Base-by-base conservation (phyloP, 2,888 invertebrate genomes). In the Limnephilus auricula region DNA sequence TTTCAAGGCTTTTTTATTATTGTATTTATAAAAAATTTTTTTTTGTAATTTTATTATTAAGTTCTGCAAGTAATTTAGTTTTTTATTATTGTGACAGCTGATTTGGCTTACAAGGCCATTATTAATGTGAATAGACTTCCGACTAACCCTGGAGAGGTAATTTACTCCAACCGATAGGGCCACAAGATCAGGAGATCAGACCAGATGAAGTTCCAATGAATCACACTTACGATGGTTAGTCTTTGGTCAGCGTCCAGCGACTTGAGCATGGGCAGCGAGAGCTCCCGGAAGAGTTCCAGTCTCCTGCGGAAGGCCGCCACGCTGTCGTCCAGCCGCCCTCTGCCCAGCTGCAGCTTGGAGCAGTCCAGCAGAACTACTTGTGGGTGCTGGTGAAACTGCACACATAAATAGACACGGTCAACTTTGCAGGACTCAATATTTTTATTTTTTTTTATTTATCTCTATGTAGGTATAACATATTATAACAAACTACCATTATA, bases 261-360 rank as follows among this genome's bases (percentile, higher is more conserved):
- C 95, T 98, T 98, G 91, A 99, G 96, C 98, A 99, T 98, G 1
- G 99, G 99, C 93, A 99, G 95, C 0, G 98, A 98, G 91, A 98
- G 97, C 94, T 98, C 98, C 0, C 99, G 96, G 95, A 99, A 99
- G 92, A 98, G 96, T 94, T 98, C 98, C 89, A 99, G 95, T 45
- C 99, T 96, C 91, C 98, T 96, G 80, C 98, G 96, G 95, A 99
- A 98, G 0, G 98, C 98, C 13, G 98, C 97, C 37, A 98, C 98
- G 13, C 97, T 98, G 95, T 99, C 99, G 94, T 99, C 99, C 25
- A 98, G 96, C 45, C 98, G 95, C 0, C 98, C 98, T 40, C 98
- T 96, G 0, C 98, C 98, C 85, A 98, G 95, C 94, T 98, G 98
- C 92, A 98, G 96, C 95, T 99, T 99, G 0, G 99, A 98, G 94